A percentile compares a stretch with the other conserved stretches of the same genome.
These are phyloP conservation scores for Strix occidentalis DNA, from an alignment of 2,797 vertebrate species.

Conservation along the genomic window DNA sequence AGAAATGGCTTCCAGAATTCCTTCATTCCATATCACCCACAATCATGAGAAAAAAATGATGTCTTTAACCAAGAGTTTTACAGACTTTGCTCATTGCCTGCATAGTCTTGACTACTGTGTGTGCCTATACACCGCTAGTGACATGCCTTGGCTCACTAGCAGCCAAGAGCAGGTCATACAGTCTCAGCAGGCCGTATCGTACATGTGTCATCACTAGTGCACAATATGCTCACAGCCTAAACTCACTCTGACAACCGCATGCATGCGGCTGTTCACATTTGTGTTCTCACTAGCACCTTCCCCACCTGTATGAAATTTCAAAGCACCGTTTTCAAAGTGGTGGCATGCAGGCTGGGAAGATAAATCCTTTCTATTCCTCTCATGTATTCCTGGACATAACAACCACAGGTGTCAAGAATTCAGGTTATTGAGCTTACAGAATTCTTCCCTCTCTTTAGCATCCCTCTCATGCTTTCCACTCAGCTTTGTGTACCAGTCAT, in stretches of 20 bases:
- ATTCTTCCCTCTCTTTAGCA: neutral
- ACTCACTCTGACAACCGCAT: neutral
- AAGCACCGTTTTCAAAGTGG: neutral
- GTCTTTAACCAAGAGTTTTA: neutral
- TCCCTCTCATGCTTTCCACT: neutral
- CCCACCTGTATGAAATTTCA: neutral
- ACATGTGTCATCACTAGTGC: neutral
- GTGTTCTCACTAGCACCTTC: neutral
- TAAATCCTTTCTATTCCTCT: neutral
- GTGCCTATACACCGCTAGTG: neutral
- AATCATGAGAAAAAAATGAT: neutral
- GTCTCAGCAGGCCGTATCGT: neutral
- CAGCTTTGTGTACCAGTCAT: neutral
- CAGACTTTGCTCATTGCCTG: neutral
- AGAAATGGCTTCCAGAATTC: neutral
- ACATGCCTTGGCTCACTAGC: neutral
- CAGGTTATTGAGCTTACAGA: neutral
- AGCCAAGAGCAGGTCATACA: neutral
- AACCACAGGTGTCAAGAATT: neutral
- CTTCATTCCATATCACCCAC: neutral
- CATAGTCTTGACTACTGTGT: neutral
- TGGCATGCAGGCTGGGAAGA: neutral
- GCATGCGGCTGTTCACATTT: neutral
- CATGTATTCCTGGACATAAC: neutral
- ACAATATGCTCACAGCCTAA: neutral